Evolutionary conservation across 2,888 invertebrate genomes (phyloP).

Genomic region (Eilema griseolum): DNA sequence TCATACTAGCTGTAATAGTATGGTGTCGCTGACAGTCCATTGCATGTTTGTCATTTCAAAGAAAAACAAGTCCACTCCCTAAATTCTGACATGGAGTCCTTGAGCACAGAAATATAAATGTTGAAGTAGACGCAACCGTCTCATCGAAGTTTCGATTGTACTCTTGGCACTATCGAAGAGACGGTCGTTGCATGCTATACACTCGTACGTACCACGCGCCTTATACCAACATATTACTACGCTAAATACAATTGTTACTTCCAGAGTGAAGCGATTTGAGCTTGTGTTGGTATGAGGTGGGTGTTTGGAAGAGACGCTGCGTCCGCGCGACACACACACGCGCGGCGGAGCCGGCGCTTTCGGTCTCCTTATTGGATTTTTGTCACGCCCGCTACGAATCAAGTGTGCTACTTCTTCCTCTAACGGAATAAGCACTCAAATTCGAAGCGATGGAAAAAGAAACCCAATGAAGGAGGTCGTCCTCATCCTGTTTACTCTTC

Average conservation of each 20-base stretch:
- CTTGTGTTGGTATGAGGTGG: slow-evolving; percentile 66
- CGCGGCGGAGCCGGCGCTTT: slow-evolving; percentile 85
- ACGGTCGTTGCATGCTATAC: slow-evolving; percentile 78
- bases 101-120: slow-evolving; percentile 73
- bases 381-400: slow-evolving; percentile 54
- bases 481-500: slow-evolving; percentile 72
- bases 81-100: slow-evolving; percentile 73
- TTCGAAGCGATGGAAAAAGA: slow-evolving; percentile 50
- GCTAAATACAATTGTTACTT: slow-evolving; percentile 5
- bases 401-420: slow-evolving; percentile 41
- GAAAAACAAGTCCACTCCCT: slow-evolving; percentile 69
- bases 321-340: slow-evolving; percentile 78
- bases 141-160: slow-evolving; percentile 60
- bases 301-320: slow-evolving; percentile 61
- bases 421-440: slow-evolving; percentile 38
- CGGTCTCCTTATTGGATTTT: slow-evolving; percentile 68
- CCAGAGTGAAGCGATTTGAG: slow-evolving; percentile 26
- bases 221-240: slow-evolving; percentile 56
- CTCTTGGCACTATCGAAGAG: slow-evolving; percentile 62
- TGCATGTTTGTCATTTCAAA: slow-evolving; percentile 81
- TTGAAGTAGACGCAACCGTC: slow-evolving; percentile 68
- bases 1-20: slow-evolving; percentile 75
- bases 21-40: slow-evolving; percentile 80
- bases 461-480: slow-evolving; percentile 63
- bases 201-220: slow-evolving; percentile 67